Percentiles rank a stretch among this genome's conserved stretches.
These are phyloP conservation scores for Atrina japonica DNA, from an alignment of 2,888 invertebrate species.

Conservation along the genomic window DNA sequence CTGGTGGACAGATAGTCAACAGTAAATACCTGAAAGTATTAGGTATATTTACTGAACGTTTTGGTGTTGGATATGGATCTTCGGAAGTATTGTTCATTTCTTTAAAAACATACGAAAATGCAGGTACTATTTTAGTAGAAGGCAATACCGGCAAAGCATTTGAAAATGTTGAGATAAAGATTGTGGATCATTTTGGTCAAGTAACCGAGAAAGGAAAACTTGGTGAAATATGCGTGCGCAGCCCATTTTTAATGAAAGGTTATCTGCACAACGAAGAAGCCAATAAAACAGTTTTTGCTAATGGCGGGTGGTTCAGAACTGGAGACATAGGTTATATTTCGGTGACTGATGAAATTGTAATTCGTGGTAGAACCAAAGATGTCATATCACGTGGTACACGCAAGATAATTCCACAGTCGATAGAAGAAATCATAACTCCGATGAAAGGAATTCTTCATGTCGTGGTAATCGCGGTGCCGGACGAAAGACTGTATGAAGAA, in stretches of 20 bases:
- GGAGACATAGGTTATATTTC: conserved; percentile 27
- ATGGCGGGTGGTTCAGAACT: conserved; percentile 25
- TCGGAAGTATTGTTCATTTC: conserved; percentile 9
- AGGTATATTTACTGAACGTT: conserved; percentile 5
- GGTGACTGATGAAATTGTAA: background rate
- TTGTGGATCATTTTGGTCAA: conserved; percentile 6
- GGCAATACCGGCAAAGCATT: conserved; percentile 13
- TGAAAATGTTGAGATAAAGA: conserved; percentile 20
- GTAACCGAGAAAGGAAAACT: background rate
- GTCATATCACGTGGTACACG: conserved; percentile 31
- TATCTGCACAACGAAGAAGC: conserved; percentile 16
- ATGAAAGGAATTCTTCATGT: conserved; percentile 14
- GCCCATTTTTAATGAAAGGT: conserved; percentile 1
- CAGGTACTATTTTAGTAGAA: conserved; percentile 1
- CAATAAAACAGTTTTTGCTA: conserved; percentile 9
- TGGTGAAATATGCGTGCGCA: conserved; percentile 22
- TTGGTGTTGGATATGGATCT: conserved; percentile 20
- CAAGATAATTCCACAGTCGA: conserved; percentile 24
- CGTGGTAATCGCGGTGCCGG: conserved; percentile 26
- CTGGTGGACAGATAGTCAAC: conserved; percentile 33
- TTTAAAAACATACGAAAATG: no score
- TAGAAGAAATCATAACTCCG: conserved; percentile 23
- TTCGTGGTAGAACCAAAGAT: conserved; percentile 31
- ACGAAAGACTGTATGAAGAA: conserved; percentile 33
- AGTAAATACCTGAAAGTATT: conserved; percentile 19